phyloP scores from a whole-genome alignment of 2,888 invertebrate species.

The Sialis fuliginosa region DNA sequence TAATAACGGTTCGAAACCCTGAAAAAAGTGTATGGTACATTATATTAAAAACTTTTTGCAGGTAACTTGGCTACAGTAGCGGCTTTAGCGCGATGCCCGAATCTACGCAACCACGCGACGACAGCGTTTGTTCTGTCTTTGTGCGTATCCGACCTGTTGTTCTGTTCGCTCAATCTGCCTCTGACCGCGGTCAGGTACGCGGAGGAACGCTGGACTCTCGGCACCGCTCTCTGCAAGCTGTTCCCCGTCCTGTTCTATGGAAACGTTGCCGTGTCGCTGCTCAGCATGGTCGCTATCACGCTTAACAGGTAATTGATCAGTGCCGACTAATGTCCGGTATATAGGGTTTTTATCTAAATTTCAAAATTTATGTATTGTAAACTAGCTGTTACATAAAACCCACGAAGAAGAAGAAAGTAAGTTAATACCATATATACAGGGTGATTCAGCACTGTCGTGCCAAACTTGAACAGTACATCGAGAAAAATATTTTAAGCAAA shows the following conservation, averaged over 20 bases:
- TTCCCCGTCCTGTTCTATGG: conserved; percentile 82
- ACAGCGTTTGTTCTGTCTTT: conserved; percentile 77
- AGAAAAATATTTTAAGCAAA: too few species aligned
- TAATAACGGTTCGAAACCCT: too few species aligned
- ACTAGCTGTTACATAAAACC: too few species aligned
- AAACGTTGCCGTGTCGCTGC: conserved; percentile 70
- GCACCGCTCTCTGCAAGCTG: conserved; percentile 57
- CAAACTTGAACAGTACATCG: too few species aligned
- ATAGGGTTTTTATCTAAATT: too few species aligned
- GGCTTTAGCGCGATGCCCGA: conserved; percentile 59
- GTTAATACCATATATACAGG: too few species aligned
- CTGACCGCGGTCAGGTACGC: conserved; percentile 69
- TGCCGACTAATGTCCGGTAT: neutral
- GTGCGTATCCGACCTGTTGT: conserved; percentile 70
- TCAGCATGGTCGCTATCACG: conserved; percentile 82
- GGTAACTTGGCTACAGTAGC: conserved; percentile 70
- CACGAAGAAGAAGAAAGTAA: too few species aligned
- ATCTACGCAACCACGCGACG: conserved; percentile 66
- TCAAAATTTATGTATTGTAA: too few species aligned
- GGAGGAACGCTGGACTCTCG: conserved; percentile 64
- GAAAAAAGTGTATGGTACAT: too few species aligned
- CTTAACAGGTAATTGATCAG: conserved; percentile 50
- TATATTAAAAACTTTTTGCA: too few species aligned
- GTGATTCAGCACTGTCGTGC: too few species aligned
- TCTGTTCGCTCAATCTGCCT: conserved; percentile 70